Base-by-base conservation (phyloP, 2,888 invertebrate genomes). In the Phytoseiulus persimilis region DNA sequence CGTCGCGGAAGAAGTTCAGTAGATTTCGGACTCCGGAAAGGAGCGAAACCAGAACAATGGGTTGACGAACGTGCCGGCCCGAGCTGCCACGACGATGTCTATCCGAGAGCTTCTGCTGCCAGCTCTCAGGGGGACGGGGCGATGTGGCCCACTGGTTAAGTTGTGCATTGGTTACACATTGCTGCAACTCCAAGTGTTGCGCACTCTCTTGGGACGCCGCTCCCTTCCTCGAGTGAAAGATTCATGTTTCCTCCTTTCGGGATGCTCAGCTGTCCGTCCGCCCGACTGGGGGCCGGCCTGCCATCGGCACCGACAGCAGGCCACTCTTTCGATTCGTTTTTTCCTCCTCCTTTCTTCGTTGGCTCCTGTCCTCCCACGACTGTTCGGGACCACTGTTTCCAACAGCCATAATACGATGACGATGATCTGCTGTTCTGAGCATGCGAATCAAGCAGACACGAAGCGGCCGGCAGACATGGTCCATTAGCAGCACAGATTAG, bases 111-210 rank as follows among this genome's bases (percentile, higher is more conserved):
- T 65, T 65, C 9, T 65, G 65, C 65, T 65, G 14, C 65, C 23
- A 1, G 28, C 65, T 65, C 65, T 23, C 11, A 14, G 31, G 83
- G 33, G 83, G 14, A 9, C 39, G 33, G n/a, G 87, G 45, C 87
- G 87, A 87, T 87, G 33, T 87, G 87, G 87, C 45, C 87, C 33
- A 45, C 87, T 87, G 87, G 39, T 87, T 87, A 87, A 87, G 32
- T 39, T 87, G 87, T 87, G 87, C 87, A 87, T 87, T 87, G 87
- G 87, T 87, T 87, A 87, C 87, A 87, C 33, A 32, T 45, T n/a
- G 39, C 33, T 87, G 87, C 39, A 87, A 45, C 31, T 65, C 65
- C 65, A 65, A 65, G 65, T 65, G 65, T 65, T 65, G 65, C 65
- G 65, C 65, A 23, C 65, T 28, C 65, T 65, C 65, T 65, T 6